A percentile compares a stretch with the other conserved stretches of the same genome.
These are phyloP conservation scores for Apis dorsata DNA, from an alignment of 1,140 invertebrate species.

Conservation along the genomic window DNA sequence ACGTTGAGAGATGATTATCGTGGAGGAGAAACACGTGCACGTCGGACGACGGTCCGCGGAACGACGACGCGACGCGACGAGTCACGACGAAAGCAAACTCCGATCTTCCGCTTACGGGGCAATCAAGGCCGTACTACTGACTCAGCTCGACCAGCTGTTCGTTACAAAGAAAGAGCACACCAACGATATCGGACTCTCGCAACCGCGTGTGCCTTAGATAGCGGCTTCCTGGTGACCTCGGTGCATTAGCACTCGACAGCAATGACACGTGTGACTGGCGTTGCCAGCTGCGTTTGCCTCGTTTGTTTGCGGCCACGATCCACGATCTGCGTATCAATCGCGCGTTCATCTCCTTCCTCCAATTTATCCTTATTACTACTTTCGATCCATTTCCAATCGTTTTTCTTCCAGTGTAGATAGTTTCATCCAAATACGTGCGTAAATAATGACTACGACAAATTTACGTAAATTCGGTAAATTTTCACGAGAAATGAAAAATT, in stretches of 20 bases:
- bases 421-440: background rate
- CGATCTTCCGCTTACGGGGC: slow-evolving; percentile 40
- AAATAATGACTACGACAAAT: background rate
- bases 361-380: background rate
- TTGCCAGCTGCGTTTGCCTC: slow-evolving; percentile 42
- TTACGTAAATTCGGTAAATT: no score
- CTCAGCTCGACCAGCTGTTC: slow-evolving; percentile 74
- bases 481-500: no score
- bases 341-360: background rate
- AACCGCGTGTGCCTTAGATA: slow-evolving; percentile 68
- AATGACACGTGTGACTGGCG: slow-evolving; percentile 40
- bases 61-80: background rate
- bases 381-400: no score
- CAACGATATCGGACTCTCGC: slow-evolving; percentile 65
- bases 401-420: no score
- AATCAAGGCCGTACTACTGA: slow-evolving; percentile 72
- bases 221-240: slow-evolving; percentile 77
- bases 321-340: background rate
- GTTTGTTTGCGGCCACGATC: slow-evolving; percentile 1
- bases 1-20: background rate
- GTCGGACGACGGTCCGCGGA: background rate
- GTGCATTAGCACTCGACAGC: slow-evolving; percentile 63
- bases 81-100: slow-evolving; percentile 25
- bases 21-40: slow-evolving; percentile 10
- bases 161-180: slow-evolving; percentile 66